Evolutionary conservation across 2,888 invertebrate genomes (phyloP), one percentile per base, ranked within the genome.

Genomic region (Sminthurides aquaticus): DNA sequence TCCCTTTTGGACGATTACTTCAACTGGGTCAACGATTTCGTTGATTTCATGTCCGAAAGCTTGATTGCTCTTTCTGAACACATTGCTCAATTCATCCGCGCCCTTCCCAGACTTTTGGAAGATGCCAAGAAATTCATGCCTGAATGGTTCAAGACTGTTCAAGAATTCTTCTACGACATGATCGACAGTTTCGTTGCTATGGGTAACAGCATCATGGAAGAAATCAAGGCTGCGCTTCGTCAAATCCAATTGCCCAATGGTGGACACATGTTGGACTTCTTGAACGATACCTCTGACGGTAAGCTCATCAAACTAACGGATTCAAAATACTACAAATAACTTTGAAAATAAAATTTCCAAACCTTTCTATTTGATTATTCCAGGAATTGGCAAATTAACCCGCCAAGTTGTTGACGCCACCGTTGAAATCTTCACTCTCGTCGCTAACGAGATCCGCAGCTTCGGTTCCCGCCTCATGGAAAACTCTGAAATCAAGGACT

Each of bases 181-280:
- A 76, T 79, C 62, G 73, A 81, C 57, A 67, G 80, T 22, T 80
- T 80, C 74, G 76, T 67, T 1, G 80, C 81, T 15, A 76, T 82
- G 0, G 57, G 80, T 1, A 80, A 82, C 54, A 52, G 75, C 24
- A 60, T 59, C 25, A 27, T 65, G 22, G 68, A 69, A 26, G 34
- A 49, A 3, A 28, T 67, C 8, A 24, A 59, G 43, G 62, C 69
- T 25, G 49, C 58, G 25, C 55, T 65, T 2, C 60, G 71, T 20
- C 49, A 63, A 15, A 57, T 71, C 26, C 1, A 25, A 22, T 29
- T 26, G 28, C 26, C 27, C 2, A 28, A 54, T 11, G 15, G 43
- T 34, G 22, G 52, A 49, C 27, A 49, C 29, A n/a, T 57, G 22
- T 52, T 48, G 49, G 63, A 48, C 2, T 63, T 63, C 52, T 57